Percentiles rank a stretch among this genome's conserved stretches.
Conservation (phyloP, 1,140 invertebrate genomes). For the Megalonaias nervosa region DNA sequence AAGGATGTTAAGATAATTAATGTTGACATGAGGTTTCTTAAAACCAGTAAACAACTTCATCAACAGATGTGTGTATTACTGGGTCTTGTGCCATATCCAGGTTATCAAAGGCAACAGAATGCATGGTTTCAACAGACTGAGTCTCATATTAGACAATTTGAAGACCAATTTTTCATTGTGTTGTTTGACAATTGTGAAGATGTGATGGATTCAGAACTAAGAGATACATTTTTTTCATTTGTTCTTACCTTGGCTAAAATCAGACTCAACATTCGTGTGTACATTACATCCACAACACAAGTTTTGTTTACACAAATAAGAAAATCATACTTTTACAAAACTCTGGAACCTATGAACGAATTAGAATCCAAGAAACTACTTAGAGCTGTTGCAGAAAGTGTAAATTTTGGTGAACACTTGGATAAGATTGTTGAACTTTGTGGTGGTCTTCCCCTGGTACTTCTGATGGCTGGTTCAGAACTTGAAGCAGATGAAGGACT, state of each 20-base stretch:
- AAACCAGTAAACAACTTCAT: background rate
- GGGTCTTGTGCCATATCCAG: background rate
- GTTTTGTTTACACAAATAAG: background rate
- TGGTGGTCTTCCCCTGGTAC: constrained; percentile 5
- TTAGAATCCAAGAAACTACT: background rate
- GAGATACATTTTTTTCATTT: background rate
- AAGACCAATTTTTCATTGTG: background rate
- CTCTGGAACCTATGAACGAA: background rate
- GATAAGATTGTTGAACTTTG: constrained; percentile 2
- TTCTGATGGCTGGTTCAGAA: constrained; percentile 7
- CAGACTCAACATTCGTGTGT: background rate
- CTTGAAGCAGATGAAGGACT: constrained; percentile 3
- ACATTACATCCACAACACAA: constrained; percentile 7
- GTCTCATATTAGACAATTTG: background rate
- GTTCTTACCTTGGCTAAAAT: background rate
- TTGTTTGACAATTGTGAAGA: constrained; percentile 14
- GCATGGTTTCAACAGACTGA: background rate
- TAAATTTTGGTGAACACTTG: constrained; percentile 3
- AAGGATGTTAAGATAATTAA: background rate
- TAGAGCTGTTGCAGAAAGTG: background rate
- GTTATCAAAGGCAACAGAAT: background rate
- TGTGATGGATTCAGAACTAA: background rate
- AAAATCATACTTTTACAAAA: background rate
- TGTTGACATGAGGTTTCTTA: background rate
- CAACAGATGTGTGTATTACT: background rate